Conservation (phyloP, 2,113 vertebrate genomes). For the Tinamus guttatus region DNA sequence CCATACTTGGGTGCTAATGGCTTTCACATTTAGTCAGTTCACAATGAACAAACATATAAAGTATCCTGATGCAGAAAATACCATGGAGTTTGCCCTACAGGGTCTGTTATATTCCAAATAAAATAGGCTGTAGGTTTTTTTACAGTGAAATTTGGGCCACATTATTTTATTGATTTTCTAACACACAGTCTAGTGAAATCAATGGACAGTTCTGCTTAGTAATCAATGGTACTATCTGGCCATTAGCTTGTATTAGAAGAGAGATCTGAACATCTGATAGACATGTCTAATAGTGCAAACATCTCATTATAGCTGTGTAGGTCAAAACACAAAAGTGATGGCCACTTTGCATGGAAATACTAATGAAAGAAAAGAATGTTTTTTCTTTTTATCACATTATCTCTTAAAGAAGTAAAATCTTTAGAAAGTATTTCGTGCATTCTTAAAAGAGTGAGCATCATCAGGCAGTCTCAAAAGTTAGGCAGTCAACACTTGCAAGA, state of each 20-base stretch:
- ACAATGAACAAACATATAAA: not conserved
- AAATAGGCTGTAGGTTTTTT: not conserved
- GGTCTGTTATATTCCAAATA: not conserved
- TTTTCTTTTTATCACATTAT: not conserved
- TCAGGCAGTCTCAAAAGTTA: not conserved
- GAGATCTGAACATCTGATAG: not conserved
- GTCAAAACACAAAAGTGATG: not conserved
- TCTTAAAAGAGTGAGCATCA: not conserved
- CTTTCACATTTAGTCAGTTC: not conserved
- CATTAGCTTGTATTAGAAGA: slow-evolving; percentile 17
- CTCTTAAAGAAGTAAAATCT: not conserved
- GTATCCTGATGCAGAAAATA: not conserved
- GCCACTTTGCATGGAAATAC: not conserved
- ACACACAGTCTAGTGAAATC: slow-evolving; percentile 30
- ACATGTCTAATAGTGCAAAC: not conserved
- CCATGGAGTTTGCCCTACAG: not conserved
- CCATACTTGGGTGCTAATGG: not conserved
- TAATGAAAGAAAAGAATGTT: not conserved
- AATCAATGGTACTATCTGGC: slow-evolving; percentile 42
- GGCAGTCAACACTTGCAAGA: not conserved
- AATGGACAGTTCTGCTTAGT: slow-evolving; percentile 8
- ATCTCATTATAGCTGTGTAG: not conserved
- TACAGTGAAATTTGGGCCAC: slow-evolving; percentile 16
- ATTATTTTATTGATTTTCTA: slow-evolving; percentile 39
- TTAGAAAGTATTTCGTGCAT: not conserved